Evolutionary conservation across 2,113 vertebrate species (phyloP), one percentile per base, ranked within the genome.

Genomic region (Aphyosemion australe): DNA sequence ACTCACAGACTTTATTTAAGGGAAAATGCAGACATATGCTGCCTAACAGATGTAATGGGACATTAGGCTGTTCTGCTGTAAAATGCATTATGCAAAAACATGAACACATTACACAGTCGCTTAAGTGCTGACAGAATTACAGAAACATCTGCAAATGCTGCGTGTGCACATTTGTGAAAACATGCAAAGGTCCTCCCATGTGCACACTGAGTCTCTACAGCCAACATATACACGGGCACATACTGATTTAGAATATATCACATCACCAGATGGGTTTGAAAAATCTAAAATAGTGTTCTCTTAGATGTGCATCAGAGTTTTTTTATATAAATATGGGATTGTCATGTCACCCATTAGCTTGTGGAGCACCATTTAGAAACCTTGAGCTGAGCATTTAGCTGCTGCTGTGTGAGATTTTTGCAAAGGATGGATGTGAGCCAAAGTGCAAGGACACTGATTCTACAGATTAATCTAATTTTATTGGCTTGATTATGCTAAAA

Each of bases 51-150:
- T 39, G 32, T 14, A 50, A 53, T 32, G 61, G 43, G 18, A 11
- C 39, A 21, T 31, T 42, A 9, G n/a, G 18, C 32, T 39, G 21
- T n/a, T 41, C 37, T 53, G 52, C 53, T 49, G 26, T 49, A n/a
- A 59, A 60, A 74, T 15, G 1, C 49, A 79, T 87, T 78, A 74
- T 85, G 80, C 83, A 83, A 49, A 72, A 68, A 51, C 76, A 76
- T 63, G 68, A 55, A 65, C 60, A 49, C 16, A 51, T 74, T 70
- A 68, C 34, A 69, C 19, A 31, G 53, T 48, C 65, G 21, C 39
- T 84, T 65, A 47, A 41, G 49, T 31, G 21, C 42, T 41, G 8
- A 18, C 18, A 53, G 51, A 52, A 83, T 69, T 69, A 39, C 34
- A 14, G 8, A 14, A 26, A 26, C 26, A 26, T 26, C 26, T 26